Conservation (phyloP, 2,113 vertebrate genomes). For the human (Homo sapiens) region DNA sequence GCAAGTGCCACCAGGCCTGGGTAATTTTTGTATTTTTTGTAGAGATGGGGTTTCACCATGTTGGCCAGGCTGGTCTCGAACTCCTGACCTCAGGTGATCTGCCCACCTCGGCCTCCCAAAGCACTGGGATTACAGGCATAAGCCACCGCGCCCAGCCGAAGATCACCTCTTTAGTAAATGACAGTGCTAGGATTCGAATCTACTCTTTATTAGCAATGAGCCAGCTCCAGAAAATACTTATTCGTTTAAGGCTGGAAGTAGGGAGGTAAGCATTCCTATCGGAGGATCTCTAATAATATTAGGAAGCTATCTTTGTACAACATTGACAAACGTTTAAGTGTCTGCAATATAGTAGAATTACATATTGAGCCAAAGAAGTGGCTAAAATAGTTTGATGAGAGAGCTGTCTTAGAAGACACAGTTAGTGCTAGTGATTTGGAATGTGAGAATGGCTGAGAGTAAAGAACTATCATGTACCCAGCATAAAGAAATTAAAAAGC, state of each 20-base stretch:
- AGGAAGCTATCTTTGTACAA: not conserved
- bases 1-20: too few species aligned
- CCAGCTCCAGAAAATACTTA: slow-evolving; percentile 27
- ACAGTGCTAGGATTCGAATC: slow-evolving; percentile 31
- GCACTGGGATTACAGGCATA: too few species aligned
- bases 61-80: too few species aligned
- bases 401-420: not conserved
- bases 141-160: not conserved
- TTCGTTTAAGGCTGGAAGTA: not conserved
- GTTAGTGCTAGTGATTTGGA: not conserved
- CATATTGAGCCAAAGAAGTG: not conserved
- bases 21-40: too few species aligned
- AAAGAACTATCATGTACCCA: not conserved
- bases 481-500: not conserved
- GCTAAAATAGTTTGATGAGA: not conserved
- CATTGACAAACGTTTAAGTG: not conserved
- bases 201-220: not conserved
- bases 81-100: too few species aligned
- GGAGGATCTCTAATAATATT: slow-evolving; percentile 24
- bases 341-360: not conserved
- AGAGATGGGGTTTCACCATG: too few species aligned
- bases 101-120: too few species aligned
- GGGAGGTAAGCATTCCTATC: not conserved
- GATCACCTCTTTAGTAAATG: not conserved
- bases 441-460: not conserved